Evolutionary conservation across 2,113 vertebrate species (phyloP).

Genomic region (Gnathonemus longibarbis): DNA sequence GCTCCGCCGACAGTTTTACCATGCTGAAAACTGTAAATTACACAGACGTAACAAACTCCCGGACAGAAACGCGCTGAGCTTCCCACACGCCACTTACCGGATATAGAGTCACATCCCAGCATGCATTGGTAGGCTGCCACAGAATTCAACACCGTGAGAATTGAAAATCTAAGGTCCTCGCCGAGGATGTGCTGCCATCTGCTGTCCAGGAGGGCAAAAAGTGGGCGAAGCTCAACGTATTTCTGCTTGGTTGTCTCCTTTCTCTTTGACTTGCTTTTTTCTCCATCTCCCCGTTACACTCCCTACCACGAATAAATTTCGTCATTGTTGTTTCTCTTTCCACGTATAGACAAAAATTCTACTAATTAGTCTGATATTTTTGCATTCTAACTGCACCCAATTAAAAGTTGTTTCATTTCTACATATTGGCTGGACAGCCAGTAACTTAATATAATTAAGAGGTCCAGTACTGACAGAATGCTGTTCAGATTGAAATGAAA

Average conservation of each 20-base stretch:
- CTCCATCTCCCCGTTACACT: neutral
- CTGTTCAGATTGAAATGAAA: neutral
- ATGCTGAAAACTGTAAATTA: conserved; percentile 42
- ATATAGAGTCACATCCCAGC: conserved; percentile 16
- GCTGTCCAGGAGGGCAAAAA: neutral
- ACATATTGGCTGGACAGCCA: no score
- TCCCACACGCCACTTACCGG: conserved; percentile 24
- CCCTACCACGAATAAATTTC: neutral
- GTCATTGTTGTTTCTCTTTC: neutral
- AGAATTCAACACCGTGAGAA: neutral
- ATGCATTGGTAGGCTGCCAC: neutral
- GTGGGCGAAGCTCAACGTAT: neutral
- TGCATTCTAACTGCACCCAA: no score
- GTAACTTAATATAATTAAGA: no score
- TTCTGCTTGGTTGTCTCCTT: neutral
- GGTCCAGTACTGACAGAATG: no score
- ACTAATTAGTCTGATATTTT: neutral
- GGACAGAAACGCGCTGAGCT: neutral
- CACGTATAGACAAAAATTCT: neutral
- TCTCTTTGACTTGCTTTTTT: neutral
- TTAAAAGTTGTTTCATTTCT: no score
- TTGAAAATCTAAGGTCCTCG: neutral
- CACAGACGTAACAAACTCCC: neutral
- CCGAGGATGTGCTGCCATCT: neutral
- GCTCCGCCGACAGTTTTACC: conserved; percentile 88